phyloP scores from a whole-genome alignment of 2,888 invertebrate genomes.

The Sipha maydis region DNA sequence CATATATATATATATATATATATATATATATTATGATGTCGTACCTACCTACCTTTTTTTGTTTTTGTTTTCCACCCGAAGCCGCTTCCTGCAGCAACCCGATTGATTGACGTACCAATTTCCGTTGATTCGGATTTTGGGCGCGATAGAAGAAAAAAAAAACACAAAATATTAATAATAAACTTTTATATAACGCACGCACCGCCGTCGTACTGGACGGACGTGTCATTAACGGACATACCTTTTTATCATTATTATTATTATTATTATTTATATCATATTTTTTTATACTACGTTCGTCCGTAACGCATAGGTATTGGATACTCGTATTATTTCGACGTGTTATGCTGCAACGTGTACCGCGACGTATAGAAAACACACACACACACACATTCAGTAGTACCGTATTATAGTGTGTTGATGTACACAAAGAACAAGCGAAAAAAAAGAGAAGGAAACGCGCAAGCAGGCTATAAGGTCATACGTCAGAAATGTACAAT shows the following conservation, averaged over 20 bases:
- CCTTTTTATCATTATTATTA: conserved; percentile 20
- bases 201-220: background rate
- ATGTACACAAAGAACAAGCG: background rate
- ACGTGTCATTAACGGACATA: conserved; percentile 52
- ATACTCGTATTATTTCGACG: background rate
- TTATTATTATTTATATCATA: background rate
- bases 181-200: conserved; percentile 25
- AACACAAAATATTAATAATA: conserved; percentile 56
- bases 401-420: background rate
- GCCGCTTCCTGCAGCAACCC: conserved; percentile 56
- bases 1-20: background rate
- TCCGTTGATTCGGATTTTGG: conserved; percentile 62
- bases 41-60: conserved; percentile 23
- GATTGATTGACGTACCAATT: conserved; percentile 62
- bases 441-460: conserved; percentile 3
- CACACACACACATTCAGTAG: background rate
- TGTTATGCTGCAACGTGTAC: background rate
- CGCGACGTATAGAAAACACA: background rate
- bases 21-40: conserved; percentile 26
- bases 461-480: background rate
- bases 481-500: conserved; percentile 31
- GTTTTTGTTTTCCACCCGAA: conserved; percentile 37
- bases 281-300: background rate
- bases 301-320: background rate
- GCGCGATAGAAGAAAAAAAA: conserved; percentile 29